Evolutionary conservation across 2,888 invertebrate species (phyloP), one percentile per base, ranked within the genome.

Genomic region (Melipona beecheii): DNA sequence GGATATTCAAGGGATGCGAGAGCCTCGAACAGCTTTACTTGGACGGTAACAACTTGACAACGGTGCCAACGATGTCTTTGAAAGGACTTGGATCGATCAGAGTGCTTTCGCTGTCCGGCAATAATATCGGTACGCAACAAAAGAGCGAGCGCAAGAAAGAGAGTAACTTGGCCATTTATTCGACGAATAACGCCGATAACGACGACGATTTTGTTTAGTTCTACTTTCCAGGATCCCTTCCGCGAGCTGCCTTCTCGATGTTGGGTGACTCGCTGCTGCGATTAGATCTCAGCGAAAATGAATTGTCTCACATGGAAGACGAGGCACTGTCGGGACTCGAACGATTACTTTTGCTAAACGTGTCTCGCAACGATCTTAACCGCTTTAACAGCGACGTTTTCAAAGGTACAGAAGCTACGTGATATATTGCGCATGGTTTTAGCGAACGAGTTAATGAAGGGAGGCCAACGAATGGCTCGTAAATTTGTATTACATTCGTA

Each of bases 341-440:
- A 50, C 96, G 96, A 85, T 95, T 98, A 36, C 96, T 96, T 90
- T 95, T 95, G 85, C 95, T 98, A 54, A 97, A 97, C 93, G 94
- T 98, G 71, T 96, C 97, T 3, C 96, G 97, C 87, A 98, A 98
- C 95, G 96, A 97, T 86, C 95, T 98, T 24, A 96, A 96, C 15
- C 96, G 97, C 90, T 96, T 98, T 92, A 98, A 98, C 94, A 98
- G 98, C 93, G 97, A 98, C 92, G 97, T 97, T 75, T 98, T 98
- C 91, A 96, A 96, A 94, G 96, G 95, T 95, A 92, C 89, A 9
- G 11, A 56, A 13, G 24, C 13, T 43, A 36, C 13, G 13, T 21
- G 36, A 36, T 21, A 6, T 15, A 15, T 36, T 6, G 19, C 0
- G 13, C 21, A 21, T 21, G 21, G 21, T n/a, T 56, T n/a, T 11